Evolutionary conservation across 2,888 invertebrate genomes (phyloP).

Genomic region (Rhingia rostrata): DNA sequence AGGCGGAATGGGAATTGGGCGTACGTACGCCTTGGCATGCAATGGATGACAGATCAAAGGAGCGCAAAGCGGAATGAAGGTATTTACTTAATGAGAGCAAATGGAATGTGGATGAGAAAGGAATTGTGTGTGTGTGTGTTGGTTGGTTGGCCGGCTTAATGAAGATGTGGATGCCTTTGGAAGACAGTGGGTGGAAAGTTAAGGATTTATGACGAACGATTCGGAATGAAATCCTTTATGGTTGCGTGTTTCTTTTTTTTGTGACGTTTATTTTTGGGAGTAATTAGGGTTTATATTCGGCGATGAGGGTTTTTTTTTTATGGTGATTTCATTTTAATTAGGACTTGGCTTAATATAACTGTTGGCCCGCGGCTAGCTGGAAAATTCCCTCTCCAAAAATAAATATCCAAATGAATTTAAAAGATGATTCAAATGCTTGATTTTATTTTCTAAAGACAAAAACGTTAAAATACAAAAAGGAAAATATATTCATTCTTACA

Average conservation of each 20-base stretch:
- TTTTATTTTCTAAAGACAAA: too few relatives aligned
- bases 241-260: background rate
- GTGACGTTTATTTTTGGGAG: constrained; percentile 23
- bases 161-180: constrained; percentile 25
- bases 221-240: background rate
- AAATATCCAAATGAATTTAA: too few relatives aligned
- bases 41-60: constrained; percentile 72
- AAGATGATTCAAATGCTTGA: too few relatives aligned
- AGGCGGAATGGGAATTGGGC: background rate
- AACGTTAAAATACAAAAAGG: too few relatives aligned
- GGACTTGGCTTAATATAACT: constrained; percentile 33
- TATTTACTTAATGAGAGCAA: constrained; percentile 67
- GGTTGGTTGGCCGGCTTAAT: constrained; percentile 36
- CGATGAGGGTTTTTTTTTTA: constrained; percentile 25
- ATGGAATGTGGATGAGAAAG: constrained; percentile 45
- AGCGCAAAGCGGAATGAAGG: constrained; percentile 51
- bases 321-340: constrained; percentile 65
- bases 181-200: constrained; percentile 41
- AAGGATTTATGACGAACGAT: constrained; percentile 47
- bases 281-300: constrained; percentile 36
- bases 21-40: constrained; percentile 32
- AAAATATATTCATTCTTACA: too few relatives aligned
- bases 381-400: too few relatives aligned
- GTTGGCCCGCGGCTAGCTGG: too few relatives aligned
- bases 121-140: constrained; percentile 27